phyloP scores from a whole-genome alignment of 2,888 invertebrate genomes.

The Drosophila meridiana region DNA sequence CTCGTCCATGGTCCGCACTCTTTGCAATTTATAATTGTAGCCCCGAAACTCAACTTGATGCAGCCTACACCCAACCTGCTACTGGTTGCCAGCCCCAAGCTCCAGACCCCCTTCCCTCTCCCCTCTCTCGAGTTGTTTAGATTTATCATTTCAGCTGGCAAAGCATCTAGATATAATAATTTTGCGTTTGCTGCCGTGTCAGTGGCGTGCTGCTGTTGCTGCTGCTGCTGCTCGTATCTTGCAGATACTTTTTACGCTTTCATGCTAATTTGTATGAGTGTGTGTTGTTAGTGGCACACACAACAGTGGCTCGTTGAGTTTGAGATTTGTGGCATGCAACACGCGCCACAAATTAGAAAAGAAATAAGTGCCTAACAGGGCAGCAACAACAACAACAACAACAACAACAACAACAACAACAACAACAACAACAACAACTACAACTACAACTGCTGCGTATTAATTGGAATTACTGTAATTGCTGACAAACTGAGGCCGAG shows the following conservation, averaged over 20 bases:
- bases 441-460: slow-evolving; percentile 63
- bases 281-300: slow-evolving; percentile 14
- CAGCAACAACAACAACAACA: background rate
- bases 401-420: background rate
- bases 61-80: slow-evolving; percentile 55
- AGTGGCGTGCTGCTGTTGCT: slow-evolving; percentile 24
- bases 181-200: slow-evolving; percentile 47
- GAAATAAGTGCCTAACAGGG: slow-evolving; percentile 51
- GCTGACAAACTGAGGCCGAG: slow-evolving; percentile 57
- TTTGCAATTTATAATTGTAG: slow-evolving; percentile 65
- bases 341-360: slow-evolving; percentile 83
- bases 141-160: slow-evolving; percentile 71
- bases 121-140: slow-evolving; percentile 50
- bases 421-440: slow-evolving; percentile 28
- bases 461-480: slow-evolving; percentile 76
- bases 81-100: slow-evolving; percentile 32
- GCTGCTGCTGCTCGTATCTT: slow-evolving; percentile 33
- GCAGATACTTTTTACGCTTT: slow-evolving; percentile 52
- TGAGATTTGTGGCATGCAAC: slow-evolving; percentile 81
- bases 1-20: slow-evolving; percentile 36
- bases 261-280: slow-evolving; percentile 57
- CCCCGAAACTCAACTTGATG: slow-evolving; percentile 57
- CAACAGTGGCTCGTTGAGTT: slow-evolving; percentile 47
- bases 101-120: background rate
- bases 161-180: slow-evolving; percentile 62